Evolutionary conservation across 2,888 invertebrate species (phyloP), one percentile per base, ranked within the genome.

Genomic region (Drosophila putrida): DNA sequence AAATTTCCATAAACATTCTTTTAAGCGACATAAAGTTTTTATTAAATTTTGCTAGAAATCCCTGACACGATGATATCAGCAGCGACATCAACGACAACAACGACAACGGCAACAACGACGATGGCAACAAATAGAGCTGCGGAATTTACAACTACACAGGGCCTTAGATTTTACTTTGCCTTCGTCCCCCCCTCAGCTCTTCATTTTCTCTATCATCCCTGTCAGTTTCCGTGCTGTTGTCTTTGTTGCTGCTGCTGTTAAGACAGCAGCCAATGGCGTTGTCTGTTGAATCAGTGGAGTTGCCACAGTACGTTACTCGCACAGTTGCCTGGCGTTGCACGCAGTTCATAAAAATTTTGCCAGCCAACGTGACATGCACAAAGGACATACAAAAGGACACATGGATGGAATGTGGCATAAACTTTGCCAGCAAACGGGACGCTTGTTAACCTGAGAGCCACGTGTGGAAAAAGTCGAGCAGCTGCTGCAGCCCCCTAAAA

Each of bases 1-100:
- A 90, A 90, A 90, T 90, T 90, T 90, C 90, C 89, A 90, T 90
- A 90, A 90, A 90, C 90, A 90, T 90, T 90, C 89, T 90, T 90
- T 90, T 88, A 88, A 90, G 88, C 88, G 88, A 90, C 90, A 89
- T 90, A 88, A 90, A 90, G 90, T 90, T 90, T 90, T 90, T 90
- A 90, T 90, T 90, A 89, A 90, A 90, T 90, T 90, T 84, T 86
- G 78, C 86, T 90, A 82, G 88, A 85, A 88, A 85, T 80, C 85
- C 80, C 79, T 77, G 83, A 86, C 87, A 88, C 86, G 84, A 88
- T 80, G 87, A 85, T 85, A 85, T 85, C 81, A 79, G 84, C 76
- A 73, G 72, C 77, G 70, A 72, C 71, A 66, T 57, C 75, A 60
- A 50, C 64, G 60, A 60, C 74, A 67, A 68, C 74, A 3, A 28